Base-by-base conservation (phyloP, 2,888 invertebrate species). In the Auanema freiburgensis region DNA sequence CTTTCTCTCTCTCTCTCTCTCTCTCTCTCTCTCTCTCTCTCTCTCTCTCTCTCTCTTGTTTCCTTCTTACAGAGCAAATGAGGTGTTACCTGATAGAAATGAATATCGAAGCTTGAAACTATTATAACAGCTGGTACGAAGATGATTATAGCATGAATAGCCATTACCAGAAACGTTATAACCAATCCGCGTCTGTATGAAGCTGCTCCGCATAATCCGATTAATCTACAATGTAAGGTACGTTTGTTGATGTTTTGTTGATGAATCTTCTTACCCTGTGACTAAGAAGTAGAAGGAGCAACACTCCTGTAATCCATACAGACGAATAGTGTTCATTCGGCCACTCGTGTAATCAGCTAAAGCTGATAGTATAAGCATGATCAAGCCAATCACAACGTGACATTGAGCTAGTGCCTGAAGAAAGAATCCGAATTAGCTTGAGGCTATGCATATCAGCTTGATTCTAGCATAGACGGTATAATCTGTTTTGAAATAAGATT, bases 51-150 rank as follows among this genome's bases (percentile, higher is more conserved):
- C 33, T 8, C 8, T 5, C 33, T 33, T 33, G 33, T 33, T 46
- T 46, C 46, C 8, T 46, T 46, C 8, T 21, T 33, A 5, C 33
- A 33, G 33, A 33, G 8, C 33, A 33, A 33, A 33, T 33, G 8
- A 33, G 33, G 8, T 8, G 3, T 11, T 55, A 78, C 79, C 65
- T 79, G 69, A 65, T 78, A 79, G 50, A 80, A 80, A 59, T 80
- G 79, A 63, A 80, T 79, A 58, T 80, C 80, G 56, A 80, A 79
- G 25, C 72, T 69, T n/a, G 75, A 74, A 46, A 71, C 69, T 25
- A 77, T 78, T 18, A 81, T 72, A 46, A 79, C 72, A n/a, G 72
- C 71, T 4, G 81, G 81, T 0, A 77, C 79, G 65, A 79, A 79
- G 44, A 79, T 74, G 56, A 78, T 54, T 18, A 73, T 72, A 1